Evolutionary conservation across 2,888 invertebrate genomes (phyloP).

Genomic region (Callinectes sapidus): DNA sequence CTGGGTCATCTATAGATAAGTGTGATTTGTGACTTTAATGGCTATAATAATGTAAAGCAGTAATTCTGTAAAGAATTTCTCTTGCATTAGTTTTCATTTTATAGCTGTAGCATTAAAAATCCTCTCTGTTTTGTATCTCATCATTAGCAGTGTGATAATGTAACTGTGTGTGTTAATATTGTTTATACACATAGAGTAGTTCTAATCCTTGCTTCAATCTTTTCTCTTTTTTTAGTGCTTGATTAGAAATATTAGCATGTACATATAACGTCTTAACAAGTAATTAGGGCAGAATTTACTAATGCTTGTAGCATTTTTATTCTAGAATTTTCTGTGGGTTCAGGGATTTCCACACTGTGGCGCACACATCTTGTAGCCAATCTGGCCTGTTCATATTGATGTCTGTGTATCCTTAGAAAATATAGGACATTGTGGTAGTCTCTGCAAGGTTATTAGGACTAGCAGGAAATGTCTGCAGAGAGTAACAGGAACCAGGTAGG

Average conservation of each 20-base stretch:
- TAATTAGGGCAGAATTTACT: background rate
- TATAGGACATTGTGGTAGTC: background rate
- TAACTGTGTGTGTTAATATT: background rate
- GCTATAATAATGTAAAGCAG: background rate
- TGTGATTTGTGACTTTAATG: slow-evolving; percentile 12
- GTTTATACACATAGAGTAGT: background rate
- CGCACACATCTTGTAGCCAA: background rate
- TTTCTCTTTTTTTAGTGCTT: background rate
- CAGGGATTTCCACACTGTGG: slow-evolving; percentile 26
- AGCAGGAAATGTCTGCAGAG: background rate
- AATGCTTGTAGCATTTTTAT: background rate
- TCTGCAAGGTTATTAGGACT: background rate
- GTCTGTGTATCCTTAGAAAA: background rate
- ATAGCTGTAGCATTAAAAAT: background rate
- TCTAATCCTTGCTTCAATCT: background rate
- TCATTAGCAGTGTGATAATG: background rate
- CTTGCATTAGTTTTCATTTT: background rate
- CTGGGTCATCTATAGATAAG: background rate
- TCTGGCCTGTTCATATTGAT: background rate
- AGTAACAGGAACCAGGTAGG: background rate
- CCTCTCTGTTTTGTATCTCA: slow-evolving; percentile 11
- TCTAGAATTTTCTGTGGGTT: background rate
- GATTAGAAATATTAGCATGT: background rate
- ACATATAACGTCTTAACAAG: background rate
- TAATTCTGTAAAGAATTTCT: background rate